A percentile compares a stretch with the other conserved stretches of the same genome.
Evolutionary conservation across 1,140 invertebrate species (phyloP).

Genomic region (Pogonus chalceus): DNA sequence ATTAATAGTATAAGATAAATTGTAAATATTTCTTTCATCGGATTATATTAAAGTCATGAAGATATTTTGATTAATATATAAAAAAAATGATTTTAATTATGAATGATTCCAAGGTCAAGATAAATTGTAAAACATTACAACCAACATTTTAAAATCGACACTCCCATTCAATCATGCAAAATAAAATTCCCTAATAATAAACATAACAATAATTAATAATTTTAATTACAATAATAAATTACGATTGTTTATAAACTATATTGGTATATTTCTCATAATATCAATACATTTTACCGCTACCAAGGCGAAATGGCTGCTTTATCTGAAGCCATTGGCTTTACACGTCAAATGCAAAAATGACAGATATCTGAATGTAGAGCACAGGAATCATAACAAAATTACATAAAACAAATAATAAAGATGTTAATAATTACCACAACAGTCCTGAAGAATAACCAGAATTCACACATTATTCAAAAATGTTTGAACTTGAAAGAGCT

Average conservation of each 20-base stretch:
- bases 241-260: conserved; percentile 11
- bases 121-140: neutral
- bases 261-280: neutral
- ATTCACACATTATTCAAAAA: conserved; percentile 32
- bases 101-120: conserved; percentile 3
- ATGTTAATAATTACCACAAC: conserved; percentile 29
- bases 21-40: no score
- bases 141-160: conserved; percentile 9
- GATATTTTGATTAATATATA: no score
- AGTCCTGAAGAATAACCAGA: conserved; percentile 23
- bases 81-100: no score
- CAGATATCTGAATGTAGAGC: conserved; percentile 23
- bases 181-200: neutral
- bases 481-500: conserved; percentile 21
- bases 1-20: no score
- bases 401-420: conserved; percentile 15
- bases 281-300: neutral
- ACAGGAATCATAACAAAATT: conserved; percentile 16
- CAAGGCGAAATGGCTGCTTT: conserved; percentile 18
- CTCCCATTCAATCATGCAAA: conserved; percentile 10
- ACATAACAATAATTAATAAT: conserved; percentile 7
- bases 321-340: conserved; percentile 19
- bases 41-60: no score
- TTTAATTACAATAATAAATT: conserved; percentile 7
- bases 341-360: conserved; percentile 22